These are phyloP conservation scores for Chlorops oryzae DNA, from an alignment of 1,140 invertebrate species.

Conservation along the genomic window DNA sequence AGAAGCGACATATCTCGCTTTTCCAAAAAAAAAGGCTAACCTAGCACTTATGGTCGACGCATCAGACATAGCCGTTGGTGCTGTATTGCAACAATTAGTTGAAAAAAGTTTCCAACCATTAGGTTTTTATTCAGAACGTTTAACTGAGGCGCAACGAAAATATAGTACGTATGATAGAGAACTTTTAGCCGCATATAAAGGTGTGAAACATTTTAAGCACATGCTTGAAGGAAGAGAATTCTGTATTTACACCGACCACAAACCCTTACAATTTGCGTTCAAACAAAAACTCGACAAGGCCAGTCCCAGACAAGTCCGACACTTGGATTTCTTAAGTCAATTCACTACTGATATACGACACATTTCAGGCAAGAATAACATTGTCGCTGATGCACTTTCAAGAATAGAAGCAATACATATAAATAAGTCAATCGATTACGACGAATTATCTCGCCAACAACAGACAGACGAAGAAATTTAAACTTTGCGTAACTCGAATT, in stretches of 20 bases:
- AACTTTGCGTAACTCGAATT: not conserved
- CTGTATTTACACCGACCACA: slow-evolving; percentile 45
- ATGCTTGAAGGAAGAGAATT: slow-evolving; percentile 45
- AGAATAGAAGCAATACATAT: no score
- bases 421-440: no score
- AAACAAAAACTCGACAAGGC: slow-evolving; percentile 29
- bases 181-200: slow-evolving; percentile 33
- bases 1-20: slow-evolving; percentile 19
- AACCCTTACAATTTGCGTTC: slow-evolving; percentile 40
- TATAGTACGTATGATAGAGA: slow-evolving; percentile 35
- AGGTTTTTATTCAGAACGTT: not conserved
- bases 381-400: slow-evolving; percentile 35
- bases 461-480: slow-evolving; percentile 1
- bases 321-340: slow-evolving; percentile 45
- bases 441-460: slow-evolving; percentile 2
- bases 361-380: slow-evolving; percentile 38
- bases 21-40: slow-evolving; percentile 12
- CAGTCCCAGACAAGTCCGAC: slow-evolving; percentile 24
- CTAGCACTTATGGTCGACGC: slow-evolving; percentile 24
- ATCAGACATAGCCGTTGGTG: slow-evolving; percentile 25
- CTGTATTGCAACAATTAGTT: slow-evolving; percentile 23
- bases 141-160: slow-evolving; percentile 4
- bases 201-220: slow-evolving; percentile 17
- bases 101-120: no score
- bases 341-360: slow-evolving; percentile 41